These are phyloP conservation scores for Enteromius thamalakanensis DNA, from an alignment of 2,797 vertebrate species.

Conservation along the genomic window DNA sequence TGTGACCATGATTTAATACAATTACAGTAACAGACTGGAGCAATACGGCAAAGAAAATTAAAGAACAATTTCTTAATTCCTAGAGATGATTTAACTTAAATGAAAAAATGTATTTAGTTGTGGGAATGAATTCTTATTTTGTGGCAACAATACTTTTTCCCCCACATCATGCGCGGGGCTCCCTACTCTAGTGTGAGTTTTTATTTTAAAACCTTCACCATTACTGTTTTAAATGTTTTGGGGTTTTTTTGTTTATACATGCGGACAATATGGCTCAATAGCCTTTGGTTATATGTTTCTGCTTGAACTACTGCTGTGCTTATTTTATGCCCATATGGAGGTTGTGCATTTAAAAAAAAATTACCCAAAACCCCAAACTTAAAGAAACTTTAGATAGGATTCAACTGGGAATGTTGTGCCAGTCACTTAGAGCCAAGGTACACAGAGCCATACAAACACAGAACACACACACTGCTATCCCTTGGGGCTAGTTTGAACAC, in stretches of 20 bases:
- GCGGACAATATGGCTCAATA: neutral
- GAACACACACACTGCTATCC: neutral
- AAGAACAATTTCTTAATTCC: neutral
- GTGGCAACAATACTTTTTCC: neutral
- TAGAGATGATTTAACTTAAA: neutral
- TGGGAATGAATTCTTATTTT: no score
- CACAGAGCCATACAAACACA: constrained; percentile 1
- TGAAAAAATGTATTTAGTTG: neutral
- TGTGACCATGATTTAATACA: neutral
- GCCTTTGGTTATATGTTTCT: neutral
- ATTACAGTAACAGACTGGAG: neutral
- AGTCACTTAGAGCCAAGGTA: neutral
- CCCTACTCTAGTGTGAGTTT: neutral
- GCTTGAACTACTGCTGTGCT: neutral
- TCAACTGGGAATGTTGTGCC: neutral
- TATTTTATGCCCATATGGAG: constrained; percentile 9
- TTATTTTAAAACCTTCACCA: neutral
- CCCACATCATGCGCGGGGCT: neutral
- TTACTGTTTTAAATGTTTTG: neutral
- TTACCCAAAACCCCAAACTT: constrained; percentile 17
- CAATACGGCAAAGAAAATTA: neutral
- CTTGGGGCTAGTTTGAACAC: neutral
- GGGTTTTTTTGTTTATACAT: neutral
- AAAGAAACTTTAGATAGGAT: neutral
- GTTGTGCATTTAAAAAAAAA: constrained; percentile 7